A percentile compares a stretch with the other conserved stretches of the same genome.
These are phyloP conservation scores for Eupeodes latifasciatus DNA, from an alignment of 2,888 invertebrate species.

Conservation along the genomic window DNA sequence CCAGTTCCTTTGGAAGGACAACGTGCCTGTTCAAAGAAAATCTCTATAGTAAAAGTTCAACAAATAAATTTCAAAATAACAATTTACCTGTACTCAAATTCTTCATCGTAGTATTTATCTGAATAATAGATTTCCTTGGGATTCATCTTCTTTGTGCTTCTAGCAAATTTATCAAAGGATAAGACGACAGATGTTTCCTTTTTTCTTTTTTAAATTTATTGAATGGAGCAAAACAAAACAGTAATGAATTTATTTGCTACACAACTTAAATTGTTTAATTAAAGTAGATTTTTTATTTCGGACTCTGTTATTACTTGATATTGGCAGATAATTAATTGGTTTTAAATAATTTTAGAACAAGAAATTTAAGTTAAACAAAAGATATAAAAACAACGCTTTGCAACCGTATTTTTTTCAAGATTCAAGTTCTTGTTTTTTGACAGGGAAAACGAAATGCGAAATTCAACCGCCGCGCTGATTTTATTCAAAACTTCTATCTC, in stretches of 20 bases:
- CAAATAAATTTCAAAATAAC: not conserved
- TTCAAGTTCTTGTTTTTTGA: constrained; percentile 57
- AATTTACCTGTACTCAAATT: constrained; percentile 94
- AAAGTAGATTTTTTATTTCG: not conserved
- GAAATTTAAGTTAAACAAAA: constrained; percentile 25
- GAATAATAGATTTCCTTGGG: constrained; percentile 94
- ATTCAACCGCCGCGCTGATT: constrained; percentile 63
- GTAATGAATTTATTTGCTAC: not conserved
- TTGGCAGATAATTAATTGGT: not conserved
- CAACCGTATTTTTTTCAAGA: constrained; percentile 46
- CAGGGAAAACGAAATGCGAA: constrained; percentile 58
- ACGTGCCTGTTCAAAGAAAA: constrained; percentile 91
- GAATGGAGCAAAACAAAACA: constrained; percentile 6
- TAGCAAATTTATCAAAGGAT: not conserved
- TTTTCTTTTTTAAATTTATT: not conserved
- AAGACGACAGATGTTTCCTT: constrained; percentile 37
- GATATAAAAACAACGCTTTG: constrained; percentile 59
- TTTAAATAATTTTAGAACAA: not conserved
- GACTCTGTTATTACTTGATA: not conserved
- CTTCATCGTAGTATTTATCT: constrained; percentile 95
- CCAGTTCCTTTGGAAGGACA: constrained; percentile 95
- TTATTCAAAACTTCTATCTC: constrained; percentile 62
- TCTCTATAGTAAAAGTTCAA: constrained; percentile 78
- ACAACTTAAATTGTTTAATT: not conserved
- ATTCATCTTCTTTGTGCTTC: constrained; percentile 84